phyloP scores from a whole-genome alignment of 2,113 vertebrate species.

The Phylloscopus trochiloides region DNA sequence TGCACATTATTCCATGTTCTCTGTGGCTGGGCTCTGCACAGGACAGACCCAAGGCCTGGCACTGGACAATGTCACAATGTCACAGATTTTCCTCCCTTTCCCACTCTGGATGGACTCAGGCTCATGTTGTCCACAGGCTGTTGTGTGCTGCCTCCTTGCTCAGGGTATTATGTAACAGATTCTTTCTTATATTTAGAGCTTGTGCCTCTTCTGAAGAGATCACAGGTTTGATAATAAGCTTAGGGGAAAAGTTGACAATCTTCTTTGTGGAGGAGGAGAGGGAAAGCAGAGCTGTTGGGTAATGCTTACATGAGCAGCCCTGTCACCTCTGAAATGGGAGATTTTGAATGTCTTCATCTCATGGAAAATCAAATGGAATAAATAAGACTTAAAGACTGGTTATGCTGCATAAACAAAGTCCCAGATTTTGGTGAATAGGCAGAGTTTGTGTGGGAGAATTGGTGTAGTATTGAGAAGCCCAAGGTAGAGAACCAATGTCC shows the following conservation, averaged over 20 bases:
- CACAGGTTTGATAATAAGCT: slow-evolving; percentile 40
- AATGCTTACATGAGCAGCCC: neutral
- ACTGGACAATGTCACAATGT: neutral
- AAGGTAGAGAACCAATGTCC: neutral
- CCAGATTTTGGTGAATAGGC: neutral
- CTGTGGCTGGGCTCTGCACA: neutral
- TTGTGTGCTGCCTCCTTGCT: neutral
- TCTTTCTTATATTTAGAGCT: slow-evolving; percentile 38
- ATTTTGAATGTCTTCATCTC: neutral
- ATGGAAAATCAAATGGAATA: neutral
- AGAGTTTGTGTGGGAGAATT: neutral
- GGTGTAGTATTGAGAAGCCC: neutral
- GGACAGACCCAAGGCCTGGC: neutral
- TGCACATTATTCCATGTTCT: fast-evolving
- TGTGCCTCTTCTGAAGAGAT: slow-evolving; percentile 8
- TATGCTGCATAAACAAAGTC: neutral
- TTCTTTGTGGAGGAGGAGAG: neutral
- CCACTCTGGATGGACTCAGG: neutral
- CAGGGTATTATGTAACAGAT: neutral
- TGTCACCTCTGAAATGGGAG: neutral
- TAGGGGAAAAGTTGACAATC: neutral
- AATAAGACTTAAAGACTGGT: neutral
- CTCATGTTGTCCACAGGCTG: neutral
- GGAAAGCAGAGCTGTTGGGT: neutral
- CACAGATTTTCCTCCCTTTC: neutral